Base-by-base conservation (phyloP, 1,140 invertebrate species). In the Ruditapes philippinarum region DNA sequence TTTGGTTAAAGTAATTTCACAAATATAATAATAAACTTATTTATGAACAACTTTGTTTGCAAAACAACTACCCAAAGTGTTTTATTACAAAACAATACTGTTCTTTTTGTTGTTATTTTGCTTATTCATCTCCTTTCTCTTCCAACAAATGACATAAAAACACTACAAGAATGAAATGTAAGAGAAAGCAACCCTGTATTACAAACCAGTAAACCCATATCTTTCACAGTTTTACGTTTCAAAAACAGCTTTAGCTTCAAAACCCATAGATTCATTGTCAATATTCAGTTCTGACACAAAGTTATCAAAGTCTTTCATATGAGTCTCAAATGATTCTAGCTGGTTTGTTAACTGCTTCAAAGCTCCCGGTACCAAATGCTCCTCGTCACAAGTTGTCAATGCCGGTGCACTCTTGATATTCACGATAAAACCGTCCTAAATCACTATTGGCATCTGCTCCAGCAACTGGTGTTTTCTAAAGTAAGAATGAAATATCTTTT, bases 401-500 rank as follows among this genome's bases (percentile, higher is more conserved):
- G 97, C 97, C 0, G 97, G 98, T 9, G 98, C 98, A 92, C 96
- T 97, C 95, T n/a, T 98, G 97, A 95, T 97, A 98, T 92, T 98
- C 97, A 7, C 97, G 96, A 95, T 98, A 98, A 95, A 98, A 98
- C 81, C 97, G 96, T 51, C 97, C 97, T 81, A 98, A 96, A 94
- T 98, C 98, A 82, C 96, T 96, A 62, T 96, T 97, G 0, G 94
- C 91, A 87, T 96, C 96, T 54, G 92, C 91, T 49, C 94, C 94
- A 85, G 95, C 97, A 94, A 97, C 97, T 25, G 97, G 97, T 73
- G 97, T 96, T 94, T 97, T 96, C 96, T 96, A 91, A 57, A 93
- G 94, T n/a, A 25, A 62, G 9, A 14, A 45, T 5, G 14, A 5
- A 45, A 45, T 45, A 14, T 45, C n/a, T n/a, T n/a, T n/a, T n/a